phyloP scores from a whole-genome alignment of 2,888 invertebrate species.

The Melitaea athalia region DNA sequence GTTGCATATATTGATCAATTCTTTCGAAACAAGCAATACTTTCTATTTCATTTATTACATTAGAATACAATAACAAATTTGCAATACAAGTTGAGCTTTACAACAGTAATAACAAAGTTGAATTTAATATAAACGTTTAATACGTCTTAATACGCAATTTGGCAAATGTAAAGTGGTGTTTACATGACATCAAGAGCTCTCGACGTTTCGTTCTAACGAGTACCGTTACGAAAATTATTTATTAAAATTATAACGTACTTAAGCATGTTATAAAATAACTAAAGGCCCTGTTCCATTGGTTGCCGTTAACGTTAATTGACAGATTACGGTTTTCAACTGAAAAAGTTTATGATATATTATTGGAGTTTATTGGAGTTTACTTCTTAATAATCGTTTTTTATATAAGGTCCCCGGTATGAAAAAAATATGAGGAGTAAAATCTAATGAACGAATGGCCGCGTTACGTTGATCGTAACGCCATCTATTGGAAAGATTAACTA shows the following conservation, averaged over 20 bases:
- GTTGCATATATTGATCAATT: background rate
- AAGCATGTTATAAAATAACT: slow-evolving; percentile 18
- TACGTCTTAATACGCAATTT: slow-evolving; percentile 22
- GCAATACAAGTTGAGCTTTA: slow-evolving; percentile 7
- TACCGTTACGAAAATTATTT: slow-evolving; percentile 54
- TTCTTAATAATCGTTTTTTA: too few relatives aligned
- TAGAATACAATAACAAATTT: background rate
- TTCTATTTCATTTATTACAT: slow-evolving; percentile 14
- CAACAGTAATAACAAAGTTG: background rate
- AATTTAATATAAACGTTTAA: slow-evolving; percentile 1
- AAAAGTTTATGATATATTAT: too few relatives aligned
- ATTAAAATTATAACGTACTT: slow-evolving; percentile 41
- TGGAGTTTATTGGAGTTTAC: too few relatives aligned
- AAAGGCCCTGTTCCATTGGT: background rate
- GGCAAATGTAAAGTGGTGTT: slow-evolving; percentile 41
- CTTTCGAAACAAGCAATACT: slow-evolving; percentile 4
- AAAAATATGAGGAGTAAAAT: too few relatives aligned
- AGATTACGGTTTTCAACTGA: too few relatives aligned
- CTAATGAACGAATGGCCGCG: too few relatives aligned
- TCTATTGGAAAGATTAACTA: too few relatives aligned
- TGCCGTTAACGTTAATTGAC: too few relatives aligned
- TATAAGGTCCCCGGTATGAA: too few relatives aligned
- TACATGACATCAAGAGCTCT: slow-evolving; percentile 60
- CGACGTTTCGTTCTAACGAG: slow-evolving; percentile 58
- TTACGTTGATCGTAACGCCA: too few relatives aligned